These are phyloP conservation scores for Spicauda simplicius DNA, from an alignment of 2,888 invertebrate genomes.

Conservation along the genomic window DNA sequence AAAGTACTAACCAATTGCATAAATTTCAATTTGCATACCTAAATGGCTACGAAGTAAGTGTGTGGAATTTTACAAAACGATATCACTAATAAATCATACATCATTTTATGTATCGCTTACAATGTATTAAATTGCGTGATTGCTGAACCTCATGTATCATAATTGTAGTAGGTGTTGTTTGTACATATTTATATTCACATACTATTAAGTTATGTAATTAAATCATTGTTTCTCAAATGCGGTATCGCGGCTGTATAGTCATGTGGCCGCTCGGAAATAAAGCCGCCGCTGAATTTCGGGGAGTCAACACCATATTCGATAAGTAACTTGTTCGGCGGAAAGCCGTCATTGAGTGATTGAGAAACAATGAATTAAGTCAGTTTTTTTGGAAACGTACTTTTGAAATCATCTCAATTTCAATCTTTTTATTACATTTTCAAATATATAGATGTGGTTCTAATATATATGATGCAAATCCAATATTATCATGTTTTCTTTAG, in stretches of 20 bases:
- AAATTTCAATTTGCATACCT: conserved; percentile 7
- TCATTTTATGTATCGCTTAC: not conserved
- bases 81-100: not conserved
- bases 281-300: too few relatives aligned
- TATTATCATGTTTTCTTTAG: conserved; percentile 66
- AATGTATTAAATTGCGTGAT: conserved; percentile 3
- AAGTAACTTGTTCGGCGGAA: not conserved
- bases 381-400: not conserved
- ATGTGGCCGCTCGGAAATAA: too few relatives aligned
- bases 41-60: conserved; percentile 16
- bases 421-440: not conserved
- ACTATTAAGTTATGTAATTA: not conserved
- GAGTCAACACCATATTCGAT: too few relatives aligned
- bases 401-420: not conserved
- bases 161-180: not conserved
- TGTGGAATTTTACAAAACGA: conserved; percentile 10
- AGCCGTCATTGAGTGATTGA: not conserved
- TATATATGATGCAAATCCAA: not conserved
- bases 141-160: not conserved
- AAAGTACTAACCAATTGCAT: not conserved
- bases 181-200: not conserved
- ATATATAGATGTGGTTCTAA: not conserved
- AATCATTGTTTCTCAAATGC: not conserved
- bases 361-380: not conserved
- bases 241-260: not conserved